Conservation (phyloP, 2,888 invertebrate genomes). For the Brachylomia viminalis region DNA sequence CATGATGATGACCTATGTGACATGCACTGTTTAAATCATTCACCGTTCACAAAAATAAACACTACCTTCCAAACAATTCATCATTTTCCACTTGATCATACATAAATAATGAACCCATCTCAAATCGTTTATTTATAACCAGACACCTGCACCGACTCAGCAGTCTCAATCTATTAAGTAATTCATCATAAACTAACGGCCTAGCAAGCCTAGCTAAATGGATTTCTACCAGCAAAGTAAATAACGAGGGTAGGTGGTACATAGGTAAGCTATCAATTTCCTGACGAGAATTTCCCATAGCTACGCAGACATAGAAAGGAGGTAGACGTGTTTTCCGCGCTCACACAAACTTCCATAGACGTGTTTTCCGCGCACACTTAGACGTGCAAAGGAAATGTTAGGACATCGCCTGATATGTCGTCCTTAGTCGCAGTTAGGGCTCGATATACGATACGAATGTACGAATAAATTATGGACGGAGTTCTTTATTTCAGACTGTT, state of each 20-base stretch:
- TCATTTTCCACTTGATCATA: slow-evolving; percentile 1
- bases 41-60: neutral
- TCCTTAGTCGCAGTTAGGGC: slow-evolving; percentile 28
- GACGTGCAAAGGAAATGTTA: slow-evolving; percentile 3
- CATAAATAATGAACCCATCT: slow-evolving; percentile 18
- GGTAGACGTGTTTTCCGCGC: slow-evolving; percentile 1
- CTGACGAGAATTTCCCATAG: slow-evolving; percentile 62
- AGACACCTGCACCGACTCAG: neutral
- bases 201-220: slow-evolving; percentile 34
- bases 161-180: slow-evolving; percentile 33
- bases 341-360: slow-evolving; percentile 15
- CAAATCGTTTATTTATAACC: slow-evolving; percentile 12
- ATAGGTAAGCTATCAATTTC: slow-evolving; percentile 74
- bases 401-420: slow-evolving; percentile 36
- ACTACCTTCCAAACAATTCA: slow-evolving; percentile 13
- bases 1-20: neutral
- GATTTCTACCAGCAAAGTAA: slow-evolving; percentile 55
- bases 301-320: slow-evolving; percentile 49
- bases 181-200: slow-evolving; percentile 55
- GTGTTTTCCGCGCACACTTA: slow-evolving; percentile 25
- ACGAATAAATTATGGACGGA: slow-evolving; percentile 27
- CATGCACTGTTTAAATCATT: neutral
- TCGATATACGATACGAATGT: slow-evolving; percentile 25
- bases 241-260: slow-evolving; percentile 61
- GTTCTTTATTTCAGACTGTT: slow-evolving; percentile 21